Evolutionary conservation across 2,797 vertebrate genomes (phyloP).

Genomic region (Avahi laniger): DNA sequence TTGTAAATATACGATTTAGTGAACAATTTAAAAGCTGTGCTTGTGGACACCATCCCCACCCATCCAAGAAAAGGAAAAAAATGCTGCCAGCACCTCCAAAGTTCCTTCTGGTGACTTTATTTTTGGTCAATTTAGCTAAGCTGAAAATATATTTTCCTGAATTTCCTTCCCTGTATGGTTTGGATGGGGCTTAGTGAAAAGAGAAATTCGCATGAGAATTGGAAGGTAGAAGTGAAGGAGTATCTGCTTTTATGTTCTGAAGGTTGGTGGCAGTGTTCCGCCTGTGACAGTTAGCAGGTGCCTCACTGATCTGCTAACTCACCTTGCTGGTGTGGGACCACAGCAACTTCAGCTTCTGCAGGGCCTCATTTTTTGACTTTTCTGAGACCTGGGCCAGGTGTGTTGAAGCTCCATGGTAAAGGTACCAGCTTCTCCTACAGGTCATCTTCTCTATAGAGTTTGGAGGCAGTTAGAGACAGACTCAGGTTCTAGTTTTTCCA

Average conservation of each 20-base stretch:
- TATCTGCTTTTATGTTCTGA: background rate
- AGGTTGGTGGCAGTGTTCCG: background rate
- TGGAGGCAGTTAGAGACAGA: background rate
- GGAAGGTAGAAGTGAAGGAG: background rate
- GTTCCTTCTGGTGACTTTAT: background rate
- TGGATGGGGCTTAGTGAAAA: background rate
- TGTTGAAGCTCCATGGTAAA: background rate
- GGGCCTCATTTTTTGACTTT: background rate
- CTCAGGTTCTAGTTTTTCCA: background rate
- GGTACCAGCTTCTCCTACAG: background rate
- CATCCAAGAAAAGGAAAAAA: background rate
- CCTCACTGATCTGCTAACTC: background rate
- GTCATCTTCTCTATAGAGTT: background rate
- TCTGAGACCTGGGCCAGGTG: background rate
- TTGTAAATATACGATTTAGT: background rate
- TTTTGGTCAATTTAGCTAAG: background rate
- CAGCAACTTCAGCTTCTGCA: too few species aligned
- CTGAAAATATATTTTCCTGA: background rate
- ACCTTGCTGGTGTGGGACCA: background rate
- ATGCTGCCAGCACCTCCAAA: background rate
- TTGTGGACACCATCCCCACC: background rate
- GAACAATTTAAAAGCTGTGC: background rate
- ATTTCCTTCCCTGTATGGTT: background rate
- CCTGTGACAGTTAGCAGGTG: background rate
- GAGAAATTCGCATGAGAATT: background rate